Percentiles rank a stretch among this genome's conserved stretches.
phyloP scores from a whole-genome alignment of 2,797 vertebrate species.

The Gallinago solitaria region DNA sequence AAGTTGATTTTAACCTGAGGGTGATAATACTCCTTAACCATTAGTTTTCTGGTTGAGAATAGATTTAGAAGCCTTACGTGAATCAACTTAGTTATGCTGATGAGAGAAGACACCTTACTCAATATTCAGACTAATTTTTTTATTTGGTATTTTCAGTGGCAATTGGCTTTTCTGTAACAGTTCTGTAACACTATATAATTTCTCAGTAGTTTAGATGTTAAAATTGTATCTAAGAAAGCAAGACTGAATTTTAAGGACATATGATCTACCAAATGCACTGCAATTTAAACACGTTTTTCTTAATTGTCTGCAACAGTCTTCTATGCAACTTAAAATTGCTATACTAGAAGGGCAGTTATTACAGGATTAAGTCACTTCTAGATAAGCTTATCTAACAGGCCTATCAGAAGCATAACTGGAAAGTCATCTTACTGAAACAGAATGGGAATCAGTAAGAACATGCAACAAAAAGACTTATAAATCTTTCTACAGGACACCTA shows the following conservation, averaged over 20 bases:
- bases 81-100: not conserved
- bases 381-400: not conserved
- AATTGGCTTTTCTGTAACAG: accelerated
- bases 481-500: not conserved
- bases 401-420: not conserved
- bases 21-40: not conserved
- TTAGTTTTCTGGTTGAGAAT: not conserved
- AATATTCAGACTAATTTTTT: not conserved
- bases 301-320: not conserved
- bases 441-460: not conserved
- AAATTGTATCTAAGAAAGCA: not conserved
- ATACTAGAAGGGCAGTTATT: not conserved
- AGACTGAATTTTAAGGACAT: not conserved
- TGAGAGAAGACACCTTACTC: not conserved
- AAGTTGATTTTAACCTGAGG: not conserved
- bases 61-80: not conserved
- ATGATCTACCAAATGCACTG: not conserved
- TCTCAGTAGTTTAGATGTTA: not conserved
- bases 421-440: not conserved
- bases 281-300: not conserved
- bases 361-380: not conserved
- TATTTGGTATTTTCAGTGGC: not conserved
- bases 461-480: not conserved
- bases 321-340: not conserved
- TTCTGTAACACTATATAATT: not conserved